phyloP scores from a whole-genome alignment of 2,797 vertebrate genomes.

The Schizopygopsis malacanthus region DNA sequence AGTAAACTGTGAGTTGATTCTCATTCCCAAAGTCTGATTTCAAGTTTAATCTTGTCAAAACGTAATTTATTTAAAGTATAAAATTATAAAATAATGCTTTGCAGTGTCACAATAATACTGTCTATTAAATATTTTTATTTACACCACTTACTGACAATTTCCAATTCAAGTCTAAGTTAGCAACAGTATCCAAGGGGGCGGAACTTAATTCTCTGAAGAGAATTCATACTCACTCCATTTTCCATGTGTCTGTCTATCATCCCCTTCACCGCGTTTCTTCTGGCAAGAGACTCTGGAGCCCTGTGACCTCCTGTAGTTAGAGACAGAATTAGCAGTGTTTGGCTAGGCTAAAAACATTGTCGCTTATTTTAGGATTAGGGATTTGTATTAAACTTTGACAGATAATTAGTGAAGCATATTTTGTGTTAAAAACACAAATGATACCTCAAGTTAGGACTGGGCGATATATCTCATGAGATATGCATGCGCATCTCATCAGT shows the following conservation, averaged over 20 bases:
- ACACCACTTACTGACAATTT: not conserved
- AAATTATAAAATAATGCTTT: not conserved
- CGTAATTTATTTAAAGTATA: not conserved
- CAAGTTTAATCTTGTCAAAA: not conserved
- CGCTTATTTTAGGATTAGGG: not conserved
- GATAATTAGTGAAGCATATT: not conserved
- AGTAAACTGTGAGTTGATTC: not conserved
- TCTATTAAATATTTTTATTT: not conserved
- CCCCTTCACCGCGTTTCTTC: slow-evolving; percentile 83
- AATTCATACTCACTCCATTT: slow-evolving; percentile 78
- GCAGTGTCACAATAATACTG: not conserved
- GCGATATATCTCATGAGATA: no score
- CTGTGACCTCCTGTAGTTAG: slow-evolving; percentile 74
- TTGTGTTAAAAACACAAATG: not conserved
- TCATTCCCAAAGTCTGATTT: not conserved
- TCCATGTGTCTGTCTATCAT: slow-evolving; percentile 81
- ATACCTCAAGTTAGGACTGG: not conserved
- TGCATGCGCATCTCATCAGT: no score
- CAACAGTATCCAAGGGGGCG: not conserved
- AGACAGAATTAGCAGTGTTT: not conserved
- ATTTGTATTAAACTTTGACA: not conserved
- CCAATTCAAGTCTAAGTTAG: not conserved
- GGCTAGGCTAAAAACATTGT: not conserved
- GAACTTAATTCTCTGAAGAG: not conserved
- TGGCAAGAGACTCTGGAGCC: slow-evolving; percentile 77